Conservation (phyloP, 2,888 invertebrate species). For the Arenicola marina region DNA sequence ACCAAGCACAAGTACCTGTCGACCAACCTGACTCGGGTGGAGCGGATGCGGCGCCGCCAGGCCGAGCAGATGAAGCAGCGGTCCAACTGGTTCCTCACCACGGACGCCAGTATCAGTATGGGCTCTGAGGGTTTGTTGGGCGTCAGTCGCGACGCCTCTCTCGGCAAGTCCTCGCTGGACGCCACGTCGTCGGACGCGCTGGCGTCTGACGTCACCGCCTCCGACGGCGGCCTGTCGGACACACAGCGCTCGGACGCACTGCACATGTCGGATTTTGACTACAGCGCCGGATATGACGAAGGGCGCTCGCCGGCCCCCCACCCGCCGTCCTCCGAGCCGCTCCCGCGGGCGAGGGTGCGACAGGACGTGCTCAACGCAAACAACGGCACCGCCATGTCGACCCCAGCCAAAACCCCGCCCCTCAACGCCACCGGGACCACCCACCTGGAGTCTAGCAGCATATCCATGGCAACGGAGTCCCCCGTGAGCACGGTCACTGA, state of each 20-base stretch:
- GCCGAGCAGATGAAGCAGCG: constrained; percentile 94
- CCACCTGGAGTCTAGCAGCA: no score
- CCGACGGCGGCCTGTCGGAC: constrained; percentile 19
- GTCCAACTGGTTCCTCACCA: constrained; percentile 84
- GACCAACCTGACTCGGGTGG: constrained; percentile 53
- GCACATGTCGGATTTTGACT: not conserved
- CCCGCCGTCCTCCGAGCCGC: not conserved
- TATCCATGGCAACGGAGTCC: no score
- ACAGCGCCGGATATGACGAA: not conserved
- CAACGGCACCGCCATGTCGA: not conserved
- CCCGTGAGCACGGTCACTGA: constrained; percentile 11
- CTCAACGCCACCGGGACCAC: constrained; percentile 5
- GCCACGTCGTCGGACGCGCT: constrained; percentile 18
- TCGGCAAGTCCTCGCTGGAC: constrained; percentile 12
- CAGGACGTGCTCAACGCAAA: constrained; percentile 15
- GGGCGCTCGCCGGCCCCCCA: no score
- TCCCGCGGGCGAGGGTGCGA: not conserved
- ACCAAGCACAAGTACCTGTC: constrained; percentile 20
- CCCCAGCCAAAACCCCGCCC: not conserved
- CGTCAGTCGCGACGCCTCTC: constrained; percentile 17
- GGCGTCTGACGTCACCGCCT: constrained; percentile 15
- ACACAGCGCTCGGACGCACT: constrained; percentile 4
- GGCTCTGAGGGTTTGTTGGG: not conserved
- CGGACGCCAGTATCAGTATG: not conserved
- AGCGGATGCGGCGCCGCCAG: constrained; percentile 71